Evolutionary conservation across 2,113 vertebrate genomes (phyloP), one percentile per base, ranked within the genome.

Genomic region (Irena cyanogastra): DNA sequence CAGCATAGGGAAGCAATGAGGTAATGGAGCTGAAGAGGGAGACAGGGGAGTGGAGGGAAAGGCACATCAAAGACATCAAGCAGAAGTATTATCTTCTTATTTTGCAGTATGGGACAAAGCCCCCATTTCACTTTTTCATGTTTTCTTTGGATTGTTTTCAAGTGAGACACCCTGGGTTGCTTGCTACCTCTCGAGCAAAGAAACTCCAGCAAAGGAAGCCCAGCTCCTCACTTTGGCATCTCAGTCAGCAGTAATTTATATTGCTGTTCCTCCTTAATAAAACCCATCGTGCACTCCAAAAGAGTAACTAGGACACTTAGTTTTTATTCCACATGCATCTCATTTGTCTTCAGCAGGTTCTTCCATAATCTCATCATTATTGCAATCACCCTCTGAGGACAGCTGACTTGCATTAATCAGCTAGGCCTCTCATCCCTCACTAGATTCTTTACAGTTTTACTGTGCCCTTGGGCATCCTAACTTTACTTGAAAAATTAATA

Each of bases 401-500:
- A 96, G 96, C 97, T 97, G 98, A 97, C 97, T 98, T 95, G 97
- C 98, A 98, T 98, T 98, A 98, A 98, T 98, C 98, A 98, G 97
- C 95, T 92, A 65, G 94, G 97, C 95, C 97, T 97, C 98, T 98
- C 98, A 98, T 98, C 94, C 96, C 97, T 98, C 97, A 98, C 98
- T 96, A 96, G 97, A 96, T 98, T 98, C 97, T 98, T 97, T 98
- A 98, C 98, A 98, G 97, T 98, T 98, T 98, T 98, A 98, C 98
- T 97, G 93, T 97, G 97, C 98, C 98, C 98, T 96, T 96, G 98
- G 98, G 98, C 97, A 97, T 97, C 98, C 97, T 98, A 98, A 98
- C 98, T 98, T 97, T 98, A 97, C 97, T 97, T 98, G 98, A 97
- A 98, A 98, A 98, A 98, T 98, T 98, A 98, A 98, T 98, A 98